A percentile compares a stretch with the other conserved stretches of the same genome.
Conservation (phyloP, 2,888 invertebrate species). For the Xanthorhoe designata region DNA sequence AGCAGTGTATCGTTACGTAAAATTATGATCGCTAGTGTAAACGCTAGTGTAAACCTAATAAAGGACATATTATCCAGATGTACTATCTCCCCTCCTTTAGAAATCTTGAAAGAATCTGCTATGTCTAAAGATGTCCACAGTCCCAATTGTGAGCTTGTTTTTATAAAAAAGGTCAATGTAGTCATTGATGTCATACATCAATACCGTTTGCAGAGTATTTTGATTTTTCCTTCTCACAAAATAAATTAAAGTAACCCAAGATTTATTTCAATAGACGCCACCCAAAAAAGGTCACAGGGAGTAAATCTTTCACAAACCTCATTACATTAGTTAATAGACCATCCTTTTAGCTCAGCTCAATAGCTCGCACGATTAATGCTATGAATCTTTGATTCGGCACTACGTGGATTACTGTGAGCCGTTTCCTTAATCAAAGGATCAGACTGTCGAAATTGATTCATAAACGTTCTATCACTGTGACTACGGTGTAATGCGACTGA, state of each 20-base stretch:
- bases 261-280: constrained; percentile 15
- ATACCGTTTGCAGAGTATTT: background rate
- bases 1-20: no score
- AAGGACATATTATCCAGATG: no score
- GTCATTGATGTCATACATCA: no score
- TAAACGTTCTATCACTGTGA: constrained; percentile 38
- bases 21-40: no score
- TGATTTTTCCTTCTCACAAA: constrained; percentile 4
- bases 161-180: no score
- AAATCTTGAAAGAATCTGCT: no score
- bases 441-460: constrained; percentile 39
- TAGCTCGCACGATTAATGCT: constrained; percentile 34
- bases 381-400: constrained; percentile 37
- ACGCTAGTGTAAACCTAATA: no score
- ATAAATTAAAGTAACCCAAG: constrained; percentile 14
- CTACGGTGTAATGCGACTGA: constrained; percentile 49
- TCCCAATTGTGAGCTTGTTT: no score
- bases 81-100: no score
- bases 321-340: constrained; percentile 34
- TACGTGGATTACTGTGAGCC: constrained; percentile 27
- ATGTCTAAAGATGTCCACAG: no score
- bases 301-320: constrained; percentile 32
- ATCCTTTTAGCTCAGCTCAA: constrained; percentile 34
- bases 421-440: constrained; percentile 40
- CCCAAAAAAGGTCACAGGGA: constrained; percentile 14